phyloP scores from a whole-genome alignment of 2,888 invertebrate genomes.

The Amphipoea lucens region DNA sequence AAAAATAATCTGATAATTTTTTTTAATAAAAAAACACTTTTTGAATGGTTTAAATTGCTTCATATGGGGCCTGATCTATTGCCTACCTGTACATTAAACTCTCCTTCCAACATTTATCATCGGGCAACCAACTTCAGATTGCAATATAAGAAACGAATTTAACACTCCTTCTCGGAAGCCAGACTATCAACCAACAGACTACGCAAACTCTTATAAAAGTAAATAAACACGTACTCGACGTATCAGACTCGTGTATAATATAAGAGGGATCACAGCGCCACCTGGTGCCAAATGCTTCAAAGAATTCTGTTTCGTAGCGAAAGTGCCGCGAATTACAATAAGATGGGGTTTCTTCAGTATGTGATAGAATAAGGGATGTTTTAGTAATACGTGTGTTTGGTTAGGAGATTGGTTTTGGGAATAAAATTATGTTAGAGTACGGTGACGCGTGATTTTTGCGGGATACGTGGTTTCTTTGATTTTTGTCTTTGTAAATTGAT shows the following conservation, averaged over 20 bases:
- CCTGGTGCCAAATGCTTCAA: conserved; percentile 48
- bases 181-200: conserved; percentile 4
- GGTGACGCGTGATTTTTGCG: conserved; percentile 4
- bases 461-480: neutral
- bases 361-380: conserved; percentile 36
- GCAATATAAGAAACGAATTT: neutral
- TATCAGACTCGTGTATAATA: conserved; percentile 60
- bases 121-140: neutral
- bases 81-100: neutral
- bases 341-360: conserved; percentile 41
- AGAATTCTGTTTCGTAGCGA: conserved; percentile 36
- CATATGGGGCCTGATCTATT: neutral
- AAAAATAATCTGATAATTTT: neutral
- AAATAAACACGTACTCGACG: conserved; percentile 57
- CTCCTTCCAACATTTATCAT: neutral
- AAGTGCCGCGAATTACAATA: conserved; percentile 60
- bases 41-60: neutral
- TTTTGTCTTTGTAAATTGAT: neutral
- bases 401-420: conserved; percentile 35
- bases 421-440: conserved; percentile 11
- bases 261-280: conserved; percentile 56
- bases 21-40: neutral
- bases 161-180: neutral
- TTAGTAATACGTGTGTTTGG: conserved; percentile 39
- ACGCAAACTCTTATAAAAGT: conserved; percentile 47